A percentile compares a stretch with the other conserved stretches of the same genome.
Conservation (phyloP, 92 coral and sea anemone genomes). For the Umimayanthus kanabou region DNA sequence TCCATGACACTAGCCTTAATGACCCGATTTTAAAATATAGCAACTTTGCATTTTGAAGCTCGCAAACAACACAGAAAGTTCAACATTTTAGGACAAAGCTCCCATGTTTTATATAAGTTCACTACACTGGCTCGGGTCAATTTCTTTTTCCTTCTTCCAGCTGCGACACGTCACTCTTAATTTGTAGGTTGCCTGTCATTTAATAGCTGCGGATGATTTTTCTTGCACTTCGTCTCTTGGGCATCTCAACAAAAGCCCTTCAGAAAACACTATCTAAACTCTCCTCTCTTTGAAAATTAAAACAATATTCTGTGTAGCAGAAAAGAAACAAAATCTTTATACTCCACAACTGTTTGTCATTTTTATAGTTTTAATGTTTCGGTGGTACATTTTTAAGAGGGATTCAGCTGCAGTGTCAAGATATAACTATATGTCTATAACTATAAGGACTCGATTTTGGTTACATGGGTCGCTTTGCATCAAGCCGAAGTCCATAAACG, state of each 20-base stretch:
- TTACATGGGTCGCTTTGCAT: too few species aligned
- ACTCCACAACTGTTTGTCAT: not conserved
- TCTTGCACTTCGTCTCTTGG: slow-evolving; percentile 2
- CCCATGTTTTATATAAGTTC: too few species aligned
- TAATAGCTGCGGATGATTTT: not conserved
- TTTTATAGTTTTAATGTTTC: not conserved
- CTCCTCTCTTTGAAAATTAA: not conserved
- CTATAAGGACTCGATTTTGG: not conserved
- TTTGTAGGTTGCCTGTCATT: not conserved
- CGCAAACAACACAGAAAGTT: not conserved
- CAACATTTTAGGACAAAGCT: not conserved
- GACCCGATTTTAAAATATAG: not conserved
- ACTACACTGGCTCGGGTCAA: not conserved
- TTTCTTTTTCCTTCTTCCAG: not conserved
- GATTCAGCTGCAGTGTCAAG: not conserved
- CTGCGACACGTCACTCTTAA: not conserved
- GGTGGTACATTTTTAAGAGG: not conserved
- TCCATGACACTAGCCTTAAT: not conserved
- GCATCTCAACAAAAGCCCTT: slow-evolving; percentile 23
- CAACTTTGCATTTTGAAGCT: not conserved
- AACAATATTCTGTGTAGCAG: not conserved
- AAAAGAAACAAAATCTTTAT: slow-evolving; percentile 13
- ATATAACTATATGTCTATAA: too few species aligned
- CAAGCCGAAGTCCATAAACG: not conserved
- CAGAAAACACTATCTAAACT: slow-evolving; percentile 24